Evolutionary conservation across 2,113 vertebrate species (phyloP), one percentile per base, ranked within the genome.

Genomic region (Motacilla alba): DNA sequence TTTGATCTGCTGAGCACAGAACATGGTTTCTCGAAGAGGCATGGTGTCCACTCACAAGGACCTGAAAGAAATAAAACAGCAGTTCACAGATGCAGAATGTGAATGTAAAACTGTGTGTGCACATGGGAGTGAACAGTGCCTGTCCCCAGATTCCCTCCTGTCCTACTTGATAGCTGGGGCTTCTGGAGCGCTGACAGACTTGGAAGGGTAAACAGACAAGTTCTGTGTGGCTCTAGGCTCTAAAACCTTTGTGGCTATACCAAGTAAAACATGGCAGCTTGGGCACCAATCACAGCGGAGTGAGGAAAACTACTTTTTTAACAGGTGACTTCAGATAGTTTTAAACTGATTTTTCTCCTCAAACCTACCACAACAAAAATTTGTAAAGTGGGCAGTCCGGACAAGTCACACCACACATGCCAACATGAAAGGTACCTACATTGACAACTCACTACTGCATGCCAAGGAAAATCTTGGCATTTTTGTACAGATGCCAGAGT

Each of bases 1-100:
- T 96, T 97, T 97, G 96, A 99, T 99, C 98, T 99, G 99, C 98
- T 99, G 98, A 72, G 98, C 94, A 89, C 99, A 99, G 93, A 98
- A 99, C 94, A 99, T 98, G 15, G 98, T 98, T 75, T 99, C 98
- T 10, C 98, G 98, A 87, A 97, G 98, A 76, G 99, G 98, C 99
- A 99, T 99, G 79, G 35, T 21, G 20, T 70, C 53, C 70, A 20
- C 14, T 27, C 22, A 66, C 16, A 21, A 59, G 7, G 35, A 69
- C 78, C 94, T 93, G 91, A 64, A 89, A 85, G 52, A 83, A 82
- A 30, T 7, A 69, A 53, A 55, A 30, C 37, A 91, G 33, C 44
- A 84, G 14, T n/a, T 81, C 73, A 75, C 13, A 67, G 43, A 58
- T 14, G 11, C n/a, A 88, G 59, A 37, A 70, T 1, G 13, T 4